Conservation (phyloP, 2,113 vertebrate genomes). For the Paradisaea rubra region DNA sequence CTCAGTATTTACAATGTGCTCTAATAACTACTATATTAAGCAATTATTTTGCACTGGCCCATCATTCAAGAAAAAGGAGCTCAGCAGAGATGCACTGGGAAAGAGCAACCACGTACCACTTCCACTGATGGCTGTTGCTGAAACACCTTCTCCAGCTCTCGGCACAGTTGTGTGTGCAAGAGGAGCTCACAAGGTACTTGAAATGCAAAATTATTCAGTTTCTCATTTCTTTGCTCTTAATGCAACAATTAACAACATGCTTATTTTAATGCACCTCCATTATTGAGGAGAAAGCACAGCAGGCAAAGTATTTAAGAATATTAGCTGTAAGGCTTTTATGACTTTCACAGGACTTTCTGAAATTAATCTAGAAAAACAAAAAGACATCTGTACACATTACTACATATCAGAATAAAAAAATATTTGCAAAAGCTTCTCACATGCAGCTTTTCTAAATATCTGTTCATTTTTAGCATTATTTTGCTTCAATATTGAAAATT, state of each 20-base stretch:
- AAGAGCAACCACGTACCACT: rapidly evolving
- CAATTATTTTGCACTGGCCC: neutral
- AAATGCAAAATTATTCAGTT: neutral
- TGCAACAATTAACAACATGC: neutral
- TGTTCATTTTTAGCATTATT: slow-evolving; percentile 2
- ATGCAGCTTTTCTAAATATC: neutral
- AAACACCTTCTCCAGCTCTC: neutral
- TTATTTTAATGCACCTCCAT: neutral
- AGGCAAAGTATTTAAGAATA: neutral
- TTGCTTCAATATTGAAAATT: slow-evolving; percentile 23
- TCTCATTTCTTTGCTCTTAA: neutral
- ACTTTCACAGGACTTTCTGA: neutral
- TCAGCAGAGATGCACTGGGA: neutral
- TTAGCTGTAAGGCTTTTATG: neutral
- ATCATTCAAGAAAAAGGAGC: neutral
- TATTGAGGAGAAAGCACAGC: neutral
- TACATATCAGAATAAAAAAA: neutral
- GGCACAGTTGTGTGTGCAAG: rapidly evolving
- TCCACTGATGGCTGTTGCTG: rapidly evolving
- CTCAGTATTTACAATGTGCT: neutral
- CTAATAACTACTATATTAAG: neutral
- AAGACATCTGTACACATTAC: neutral
- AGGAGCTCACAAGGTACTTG: neutral
- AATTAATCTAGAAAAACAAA: slow-evolving; percentile 23
- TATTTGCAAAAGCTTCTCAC: neutral